Percentiles rank a stretch among this genome's conserved stretches.
These are phyloP conservation scores for Cynopterus sphinx DNA, from an alignment of 2,797 vertebrate species.

Conservation along the genomic window DNA sequence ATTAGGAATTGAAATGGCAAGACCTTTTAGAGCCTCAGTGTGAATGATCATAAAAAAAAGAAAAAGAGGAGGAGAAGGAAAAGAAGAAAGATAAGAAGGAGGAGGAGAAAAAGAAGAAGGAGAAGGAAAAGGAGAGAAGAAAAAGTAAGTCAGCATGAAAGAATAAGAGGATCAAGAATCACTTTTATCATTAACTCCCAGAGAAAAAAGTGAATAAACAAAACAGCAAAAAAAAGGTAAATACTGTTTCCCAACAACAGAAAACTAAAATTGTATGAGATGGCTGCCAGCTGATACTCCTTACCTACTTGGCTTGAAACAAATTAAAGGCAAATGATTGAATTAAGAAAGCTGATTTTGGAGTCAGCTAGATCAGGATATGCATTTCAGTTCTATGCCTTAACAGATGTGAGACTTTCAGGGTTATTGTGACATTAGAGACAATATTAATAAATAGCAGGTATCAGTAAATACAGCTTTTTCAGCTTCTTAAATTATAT, in stretches of 20 bases:
- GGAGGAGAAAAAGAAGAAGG: too few relatives aligned
- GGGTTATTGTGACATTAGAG: background rate
- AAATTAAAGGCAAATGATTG: background rate
- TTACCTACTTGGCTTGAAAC: background rate
- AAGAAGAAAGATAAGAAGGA: too few relatives aligned
- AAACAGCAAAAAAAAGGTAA: background rate
- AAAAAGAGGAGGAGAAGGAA: background rate
- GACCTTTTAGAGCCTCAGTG: slow-evolving; percentile 1
- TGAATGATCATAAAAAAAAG: background rate
- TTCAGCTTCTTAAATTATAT: slow-evolving; percentile 20
- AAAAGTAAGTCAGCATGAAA: background rate
- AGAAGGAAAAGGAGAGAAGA: background rate
- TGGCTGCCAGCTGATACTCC: background rate
- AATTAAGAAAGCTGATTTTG: background rate
- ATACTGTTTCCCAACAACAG: background rate
- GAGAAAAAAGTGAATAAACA: background rate
- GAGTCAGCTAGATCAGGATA: background rate
- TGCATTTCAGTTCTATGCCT: background rate
- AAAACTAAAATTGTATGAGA: slow-evolving; percentile 12
- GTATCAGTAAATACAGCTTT: background rate
- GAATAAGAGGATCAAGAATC: background rate
- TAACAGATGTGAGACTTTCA: background rate
- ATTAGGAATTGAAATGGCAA: background rate
- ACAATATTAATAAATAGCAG: slow-evolving; percentile 10
- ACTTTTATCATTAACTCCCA: background rate